These are phyloP conservation scores for Limenitis camilla DNA, from an alignment of 2,888 invertebrate species.

Conservation along the genomic window DNA sequence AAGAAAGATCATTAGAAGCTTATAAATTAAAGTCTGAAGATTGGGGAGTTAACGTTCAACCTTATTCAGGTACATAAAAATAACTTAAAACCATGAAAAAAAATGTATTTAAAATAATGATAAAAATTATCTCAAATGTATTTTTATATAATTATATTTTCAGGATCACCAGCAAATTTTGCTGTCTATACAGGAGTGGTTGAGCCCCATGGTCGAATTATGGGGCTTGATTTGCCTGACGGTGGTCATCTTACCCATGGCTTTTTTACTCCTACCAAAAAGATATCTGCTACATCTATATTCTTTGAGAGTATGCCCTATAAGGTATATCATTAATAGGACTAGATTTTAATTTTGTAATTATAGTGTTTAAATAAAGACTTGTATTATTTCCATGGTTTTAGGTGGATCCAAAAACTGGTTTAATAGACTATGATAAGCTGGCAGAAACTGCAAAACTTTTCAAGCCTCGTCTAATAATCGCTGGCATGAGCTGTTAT, in stretches of 20 bases:
- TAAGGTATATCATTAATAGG: too few species aligned
- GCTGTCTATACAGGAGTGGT: conserved; percentile 94
- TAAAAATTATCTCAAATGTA: neutral
- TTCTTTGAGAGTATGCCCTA: conserved; percentile 99
- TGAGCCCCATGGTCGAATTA: conserved; percentile 95
- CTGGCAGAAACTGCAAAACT: conserved; percentile 86
- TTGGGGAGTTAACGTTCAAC: conserved; percentile 99
- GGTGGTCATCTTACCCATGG: conserved; percentile 97
- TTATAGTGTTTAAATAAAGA: too few species aligned
- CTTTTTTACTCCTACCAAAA: conserved; percentile 91
- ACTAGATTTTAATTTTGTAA: too few species aligned
- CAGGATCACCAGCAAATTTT: conserved; percentile 94
- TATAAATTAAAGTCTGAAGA: conserved; percentile 86
- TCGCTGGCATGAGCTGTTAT: conserved; percentile 96
- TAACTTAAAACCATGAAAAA: neutral
- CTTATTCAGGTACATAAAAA: conserved; percentile 82
- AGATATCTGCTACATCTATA: conserved; percentile 96
- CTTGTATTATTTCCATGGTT: too few species aligned
- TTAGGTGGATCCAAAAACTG: conserved; percentile 82
- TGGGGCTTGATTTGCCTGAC: conserved; percentile 97
- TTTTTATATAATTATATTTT: neutral
- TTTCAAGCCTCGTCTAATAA: conserved; percentile 93
- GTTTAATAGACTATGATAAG: conserved; percentile 94
- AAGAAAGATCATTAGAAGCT: conserved; percentile 88
- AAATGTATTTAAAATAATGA: neutral